These are phyloP conservation scores for Gortyna flavago DNA, from an alignment of 2,888 invertebrate species.

Conservation along the genomic window DNA sequence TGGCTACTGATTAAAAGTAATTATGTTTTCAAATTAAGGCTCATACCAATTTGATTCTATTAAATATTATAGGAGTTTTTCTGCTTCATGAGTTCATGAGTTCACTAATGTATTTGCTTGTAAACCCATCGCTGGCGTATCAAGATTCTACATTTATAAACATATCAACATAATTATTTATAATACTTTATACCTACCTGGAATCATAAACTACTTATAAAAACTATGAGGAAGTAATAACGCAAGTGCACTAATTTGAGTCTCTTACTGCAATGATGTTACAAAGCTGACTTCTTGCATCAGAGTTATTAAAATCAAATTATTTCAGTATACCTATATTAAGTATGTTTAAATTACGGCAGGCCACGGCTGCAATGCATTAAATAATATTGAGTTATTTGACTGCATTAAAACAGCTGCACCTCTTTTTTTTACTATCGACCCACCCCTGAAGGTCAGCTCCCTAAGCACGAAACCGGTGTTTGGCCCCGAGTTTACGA, in stretches of 20 bases:
- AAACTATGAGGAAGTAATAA: constrained; percentile 41
- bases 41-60: too few relatives aligned
- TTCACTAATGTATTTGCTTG: neutral
- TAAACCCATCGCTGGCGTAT: neutral
- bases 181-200: too few relatives aligned
- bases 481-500: neutral
- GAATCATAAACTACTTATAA: neutral
- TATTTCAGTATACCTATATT: constrained; percentile 34
- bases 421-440: neutral
- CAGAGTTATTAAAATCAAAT: constrained; percentile 34
- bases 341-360: constrained; percentile 6
- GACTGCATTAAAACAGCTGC: neutral
- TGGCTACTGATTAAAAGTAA: neutral
- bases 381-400: neutral
- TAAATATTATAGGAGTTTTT: too few relatives aligned
- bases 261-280: constrained; percentile 23
- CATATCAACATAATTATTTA: neutral
- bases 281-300: constrained; percentile 31
- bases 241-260: neutral
- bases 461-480: neutral
- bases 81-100: too few relatives aligned
- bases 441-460: neutral
- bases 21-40: neutral
- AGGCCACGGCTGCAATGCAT: constrained; percentile 19
- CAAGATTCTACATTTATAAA: neutral